Base-by-base conservation (phyloP, 2,113 vertebrate genomes). In the Hippoglossus stenolepis region DNA sequence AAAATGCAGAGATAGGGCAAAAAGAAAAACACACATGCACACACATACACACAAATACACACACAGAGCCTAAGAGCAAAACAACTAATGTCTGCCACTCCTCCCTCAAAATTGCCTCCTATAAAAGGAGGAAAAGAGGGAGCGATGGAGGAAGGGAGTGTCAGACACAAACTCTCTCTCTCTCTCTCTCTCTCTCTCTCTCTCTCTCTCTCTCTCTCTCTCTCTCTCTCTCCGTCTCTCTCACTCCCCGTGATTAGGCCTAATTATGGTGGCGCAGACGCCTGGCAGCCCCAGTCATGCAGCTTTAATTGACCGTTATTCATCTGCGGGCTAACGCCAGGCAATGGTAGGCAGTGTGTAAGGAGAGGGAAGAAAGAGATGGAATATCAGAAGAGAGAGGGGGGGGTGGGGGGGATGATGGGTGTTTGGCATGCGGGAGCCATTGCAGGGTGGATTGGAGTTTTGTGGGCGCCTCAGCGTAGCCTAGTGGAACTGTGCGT, bases 261-360 rank as follows among this genome's bases (percentile, higher is more conserved):
- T 97, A 97, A 97, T 97, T 97, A 97, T 94, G 90, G 95, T 96
- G 95, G 94, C 95, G 91, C 95, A 94, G 95, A 94, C 96, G 93
- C 95, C 95, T 95, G 95, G 93, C 93, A 89, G 94, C 95, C 94
- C 92, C 94, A 93, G 93, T 94, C 95, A 93, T 89, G 91, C 94
- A 93, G 92, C 95, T 96, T 95, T 97, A 96, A 96, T 97, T 96
- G 96, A 94, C 94, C 95, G 94, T 96, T 96, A 93, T 95, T 97
- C 96, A 97, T 97, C 95, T 92, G 94, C 92, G 88, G 95, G 94
- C 95, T 89, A 89, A 91, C 87, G 90, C 87, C 86, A 83, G 76
- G 89, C 90, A 71, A 84, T 79, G 85, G 82, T 85, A 88, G 87
- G 87, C 86, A 82, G 90, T 88, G 92, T 91, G 92, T 91, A 90